A percentile compares a stretch with the other conserved stretches of the same genome.
Conservation (phyloP, 2,797 vertebrate species). For the Iguana delicatissima region DNA sequence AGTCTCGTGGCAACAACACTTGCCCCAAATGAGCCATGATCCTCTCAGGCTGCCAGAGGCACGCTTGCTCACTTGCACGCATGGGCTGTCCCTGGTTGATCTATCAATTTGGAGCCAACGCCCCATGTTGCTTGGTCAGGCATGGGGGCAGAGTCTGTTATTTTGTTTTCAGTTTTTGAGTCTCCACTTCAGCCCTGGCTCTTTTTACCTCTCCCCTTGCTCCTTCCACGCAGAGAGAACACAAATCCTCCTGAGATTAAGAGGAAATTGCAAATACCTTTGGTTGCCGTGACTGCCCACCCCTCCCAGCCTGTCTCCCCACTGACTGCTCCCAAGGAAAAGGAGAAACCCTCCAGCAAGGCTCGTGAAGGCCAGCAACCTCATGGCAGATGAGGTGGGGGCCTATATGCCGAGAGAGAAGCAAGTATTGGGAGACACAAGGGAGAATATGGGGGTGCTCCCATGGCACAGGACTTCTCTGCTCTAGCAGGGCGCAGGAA, state of each 20-base stretch:
- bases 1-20: not conserved
- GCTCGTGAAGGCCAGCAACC: not conserved
- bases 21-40: not conserved
- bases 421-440: not conserved
- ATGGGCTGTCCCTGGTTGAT: not conserved
- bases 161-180: not conserved
- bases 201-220: not conserved
- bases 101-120: not conserved
- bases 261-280: constrained; percentile 69
- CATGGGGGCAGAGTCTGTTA: not conserved
- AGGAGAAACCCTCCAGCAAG: not conserved
- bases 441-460: not conserved
- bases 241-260: not conserved
- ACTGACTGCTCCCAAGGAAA: not conserved
- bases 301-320: not conserved
- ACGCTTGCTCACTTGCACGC: not conserved
- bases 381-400: not conserved
- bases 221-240: not conserved
- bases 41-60: not conserved
- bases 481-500: not conserved
- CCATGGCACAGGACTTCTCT: not conserved
- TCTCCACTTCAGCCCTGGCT: not conserved
- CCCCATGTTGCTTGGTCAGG: not conserved
- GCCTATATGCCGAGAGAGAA: not conserved
- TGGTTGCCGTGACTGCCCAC: accelerated